Evolutionary conservation across 2,113 vertebrate species (phyloP).

Genomic region (Corythoichthys intestinalis): DNA sequence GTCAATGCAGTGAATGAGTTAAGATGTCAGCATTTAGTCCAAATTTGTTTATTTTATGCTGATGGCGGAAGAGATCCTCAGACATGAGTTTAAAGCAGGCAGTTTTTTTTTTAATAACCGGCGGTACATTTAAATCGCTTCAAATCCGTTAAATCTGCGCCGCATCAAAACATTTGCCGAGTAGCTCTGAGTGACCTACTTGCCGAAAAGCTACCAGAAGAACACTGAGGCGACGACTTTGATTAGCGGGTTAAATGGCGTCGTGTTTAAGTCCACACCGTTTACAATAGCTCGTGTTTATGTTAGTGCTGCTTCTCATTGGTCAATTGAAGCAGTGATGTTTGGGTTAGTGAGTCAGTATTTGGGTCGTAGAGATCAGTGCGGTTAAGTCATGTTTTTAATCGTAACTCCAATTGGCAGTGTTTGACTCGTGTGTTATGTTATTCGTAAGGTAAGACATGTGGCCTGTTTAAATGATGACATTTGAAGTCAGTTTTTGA

Average conservation of each 20-base stretch:
- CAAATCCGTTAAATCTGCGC: not conserved
- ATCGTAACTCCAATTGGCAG: too few relatives aligned
- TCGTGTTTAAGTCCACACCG: not conserved
- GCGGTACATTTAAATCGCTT: not conserved
- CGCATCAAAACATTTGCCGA: conserved; percentile 3
- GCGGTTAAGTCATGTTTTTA: not conserved
- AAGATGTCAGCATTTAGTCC: not conserved
- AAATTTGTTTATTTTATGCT: not conserved
- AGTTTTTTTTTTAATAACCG: not conserved
- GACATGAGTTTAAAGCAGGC: not conserved
- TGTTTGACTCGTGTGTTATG: too few relatives aligned
- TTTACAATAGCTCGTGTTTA: not conserved
- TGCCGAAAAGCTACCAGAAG: not conserved
- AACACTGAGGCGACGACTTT: not conserved
- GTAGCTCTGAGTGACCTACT: conserved; percentile 4
- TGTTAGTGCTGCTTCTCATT: not conserved
- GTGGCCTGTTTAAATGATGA: too few relatives aligned
- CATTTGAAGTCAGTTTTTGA: too few relatives aligned
- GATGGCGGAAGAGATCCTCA: not conserved
- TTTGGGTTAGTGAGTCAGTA: not conserved
- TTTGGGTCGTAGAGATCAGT: not conserved
- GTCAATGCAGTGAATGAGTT: too few relatives aligned
- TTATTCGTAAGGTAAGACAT: too few relatives aligned
- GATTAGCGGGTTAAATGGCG: not conserved
- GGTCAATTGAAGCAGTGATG: not conserved